phyloP scores from a whole-genome alignment of 1,140 invertebrate species.

The Oedothorax gibbosus region DNA sequence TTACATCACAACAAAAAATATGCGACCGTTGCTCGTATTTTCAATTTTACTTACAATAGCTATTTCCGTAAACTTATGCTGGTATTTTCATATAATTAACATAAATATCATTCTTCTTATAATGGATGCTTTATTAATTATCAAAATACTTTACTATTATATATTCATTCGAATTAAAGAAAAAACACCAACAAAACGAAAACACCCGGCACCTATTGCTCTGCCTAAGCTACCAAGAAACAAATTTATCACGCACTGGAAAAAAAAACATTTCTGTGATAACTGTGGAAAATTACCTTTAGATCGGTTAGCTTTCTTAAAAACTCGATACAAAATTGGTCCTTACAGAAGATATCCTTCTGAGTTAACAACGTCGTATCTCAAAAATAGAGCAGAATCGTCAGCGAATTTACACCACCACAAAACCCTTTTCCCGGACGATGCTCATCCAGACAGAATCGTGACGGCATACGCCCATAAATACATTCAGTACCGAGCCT shows the following conservation, averaged over 20 bases:
- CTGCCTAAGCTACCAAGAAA: neutral
- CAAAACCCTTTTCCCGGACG: neutral
- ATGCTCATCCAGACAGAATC: neutral
- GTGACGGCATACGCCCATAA: neutral
- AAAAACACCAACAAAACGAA: too few species aligned
- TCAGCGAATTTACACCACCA: neutral
- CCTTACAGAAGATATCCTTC: conserved; percentile 1
- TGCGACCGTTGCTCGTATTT: too few species aligned
- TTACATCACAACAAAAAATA: too few species aligned
- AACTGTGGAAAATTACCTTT: conserved; percentile 8
- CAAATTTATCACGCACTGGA: neutral
- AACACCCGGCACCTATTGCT: neutral
- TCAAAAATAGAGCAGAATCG: neutral
- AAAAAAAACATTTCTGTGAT: neutral
- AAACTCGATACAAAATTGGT: conserved; percentile 16
- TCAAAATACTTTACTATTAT: too few species aligned
- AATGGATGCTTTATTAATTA: too few species aligned
- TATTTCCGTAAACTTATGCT: too few species aligned
- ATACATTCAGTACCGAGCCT: conserved; percentile 11
- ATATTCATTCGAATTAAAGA: too few species aligned
- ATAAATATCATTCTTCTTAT: too few species aligned
- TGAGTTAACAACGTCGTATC: neutral
- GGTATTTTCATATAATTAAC: too few species aligned
- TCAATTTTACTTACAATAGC: too few species aligned
- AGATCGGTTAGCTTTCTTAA: conserved; percentile 31